Evolutionary conservation across 2,797 vertebrate species (phyloP).

Genomic region (Sparus aurata): DNA sequence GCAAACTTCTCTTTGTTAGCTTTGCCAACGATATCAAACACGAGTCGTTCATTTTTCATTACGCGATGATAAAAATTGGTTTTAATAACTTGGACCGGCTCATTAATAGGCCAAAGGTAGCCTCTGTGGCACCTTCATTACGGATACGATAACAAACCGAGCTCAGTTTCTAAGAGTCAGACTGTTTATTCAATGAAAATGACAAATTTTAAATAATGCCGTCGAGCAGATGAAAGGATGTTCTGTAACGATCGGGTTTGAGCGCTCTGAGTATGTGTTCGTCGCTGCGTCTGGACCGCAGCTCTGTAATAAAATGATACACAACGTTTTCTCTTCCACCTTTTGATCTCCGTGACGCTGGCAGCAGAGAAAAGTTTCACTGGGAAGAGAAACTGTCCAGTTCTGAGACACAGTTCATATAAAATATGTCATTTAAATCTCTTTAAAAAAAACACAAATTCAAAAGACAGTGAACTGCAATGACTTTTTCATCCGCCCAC

Average conservation of each 20-base stretch:
- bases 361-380: slow-evolving; percentile 11
- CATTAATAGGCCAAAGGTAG: slow-evolving; percentile 60
- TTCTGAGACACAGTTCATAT: slow-evolving; percentile 8
- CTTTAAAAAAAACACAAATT: background rate
- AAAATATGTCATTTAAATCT: slow-evolving; percentile 22
- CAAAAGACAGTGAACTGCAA: background rate
- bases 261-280: slow-evolving; percentile 24
- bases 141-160: slow-evolving; percentile 15
- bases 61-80: slow-evolving; percentile 57
- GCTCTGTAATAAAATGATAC: slow-evolving; percentile 57
- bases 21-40: slow-evolving; percentile 80
- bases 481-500: background rate
- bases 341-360: slow-evolving; percentile 57
- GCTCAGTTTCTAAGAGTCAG: slow-evolving; percentile 28
- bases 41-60: slow-evolving; percentile 58
- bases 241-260: slow-evolving; percentile 60
- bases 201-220: slow-evolving; percentile 61
- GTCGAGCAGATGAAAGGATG: slow-evolving; percentile 62
- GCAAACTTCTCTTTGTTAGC: slow-evolving; percentile 67
- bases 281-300: slow-evolving; percentile 26
- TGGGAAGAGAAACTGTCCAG: slow-evolving; percentile 7
- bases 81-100: slow-evolving; percentile 57
- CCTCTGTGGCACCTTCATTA: slow-evolving; percentile 50
- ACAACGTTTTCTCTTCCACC: slow-evolving; percentile 16
- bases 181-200: slow-evolving; percentile 56